These are phyloP conservation scores for Oxycera nigricornis DNA, from an alignment of 2,888 invertebrate species.

Conservation along the genomic window DNA sequence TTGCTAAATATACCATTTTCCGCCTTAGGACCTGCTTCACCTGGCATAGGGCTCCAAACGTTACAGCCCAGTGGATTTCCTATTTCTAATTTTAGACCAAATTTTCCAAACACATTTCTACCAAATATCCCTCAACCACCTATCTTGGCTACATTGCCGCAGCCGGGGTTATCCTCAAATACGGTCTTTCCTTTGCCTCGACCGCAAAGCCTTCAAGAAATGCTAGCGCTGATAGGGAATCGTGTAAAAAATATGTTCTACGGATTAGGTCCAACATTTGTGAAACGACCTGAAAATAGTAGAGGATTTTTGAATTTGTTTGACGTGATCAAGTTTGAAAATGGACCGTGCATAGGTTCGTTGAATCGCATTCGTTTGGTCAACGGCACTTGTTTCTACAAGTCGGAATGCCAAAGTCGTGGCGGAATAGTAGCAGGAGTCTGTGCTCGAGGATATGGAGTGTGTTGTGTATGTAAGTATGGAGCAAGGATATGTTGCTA, in stretches of 20 bases:
- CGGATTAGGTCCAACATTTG: slow-evolving; percentile 51
- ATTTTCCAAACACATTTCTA: not conserved
- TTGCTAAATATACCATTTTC: not conserved
- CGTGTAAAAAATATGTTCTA: slow-evolving; percentile 55
- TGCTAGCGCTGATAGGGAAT: slow-evolving; percentile 48
- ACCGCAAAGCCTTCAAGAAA: slow-evolving; percentile 2
- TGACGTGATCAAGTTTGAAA: slow-evolving; percentile 74
- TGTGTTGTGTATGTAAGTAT: slow-evolving; percentile 78
- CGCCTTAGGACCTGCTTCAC: not conserved
- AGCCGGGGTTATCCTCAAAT: not conserved
- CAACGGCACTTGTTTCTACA: slow-evolving; percentile 75
- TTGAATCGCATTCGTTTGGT: slow-evolving; percentile 64
- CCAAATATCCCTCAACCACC: not conserved
- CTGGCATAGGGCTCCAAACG: not conserved
- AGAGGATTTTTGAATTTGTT: slow-evolving; percentile 72
- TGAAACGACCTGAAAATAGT: slow-evolving; percentile 51
- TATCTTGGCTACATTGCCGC: not conserved
- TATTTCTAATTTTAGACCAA: not conserved
- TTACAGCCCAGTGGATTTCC: not conserved
- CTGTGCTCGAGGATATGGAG: slow-evolving; percentile 77
- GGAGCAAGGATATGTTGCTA: no score
- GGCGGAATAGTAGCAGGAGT: slow-evolving; percentile 71
- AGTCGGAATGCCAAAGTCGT: slow-evolving; percentile 69
- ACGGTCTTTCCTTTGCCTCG: not conserved
- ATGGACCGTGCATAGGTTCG: slow-evolving; percentile 65